These are phyloP conservation scores for Doryteuthis pealeii DNA, from an alignment of 1,140 invertebrate genomes.

Conservation along the genomic window DNA sequence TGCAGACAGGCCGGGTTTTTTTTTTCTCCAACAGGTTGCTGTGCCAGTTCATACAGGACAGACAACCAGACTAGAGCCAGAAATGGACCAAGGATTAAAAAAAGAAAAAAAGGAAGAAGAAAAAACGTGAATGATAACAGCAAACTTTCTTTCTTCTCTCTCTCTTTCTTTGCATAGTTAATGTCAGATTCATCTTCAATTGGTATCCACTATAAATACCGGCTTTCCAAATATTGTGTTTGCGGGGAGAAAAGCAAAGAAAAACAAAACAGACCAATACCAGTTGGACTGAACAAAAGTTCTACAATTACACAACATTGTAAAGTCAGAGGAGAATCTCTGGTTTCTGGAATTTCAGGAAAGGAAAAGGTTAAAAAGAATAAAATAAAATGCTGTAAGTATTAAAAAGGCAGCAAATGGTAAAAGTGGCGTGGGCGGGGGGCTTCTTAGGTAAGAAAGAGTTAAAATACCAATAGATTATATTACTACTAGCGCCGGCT, in stretches of 20 bases:
- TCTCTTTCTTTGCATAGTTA: not conserved
- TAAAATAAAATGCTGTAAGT: no score
- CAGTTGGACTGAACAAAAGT: no score
- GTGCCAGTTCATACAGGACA: not conserved
- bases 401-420: no score
- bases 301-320: no score
- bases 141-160: not conserved
- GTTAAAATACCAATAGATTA: no score
- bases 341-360: no score
- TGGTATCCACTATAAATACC: not conserved
- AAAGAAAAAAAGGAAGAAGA: not conserved
- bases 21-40: no score
- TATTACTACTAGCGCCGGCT: no score
- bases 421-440: no score
- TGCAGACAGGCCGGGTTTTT: not conserved
- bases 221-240: not conserved
- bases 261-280: not conserved
- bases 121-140: not conserved
- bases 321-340: no score
- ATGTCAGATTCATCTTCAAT: not conserved
- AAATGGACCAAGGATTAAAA: not conserved
- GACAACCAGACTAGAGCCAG: not conserved
- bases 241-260: not conserved
- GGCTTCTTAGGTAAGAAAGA: no score
- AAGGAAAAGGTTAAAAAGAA: no score